Base-by-base conservation (phyloP, 2,888 invertebrate genomes). In the Napeogenes sylphis region DNA sequence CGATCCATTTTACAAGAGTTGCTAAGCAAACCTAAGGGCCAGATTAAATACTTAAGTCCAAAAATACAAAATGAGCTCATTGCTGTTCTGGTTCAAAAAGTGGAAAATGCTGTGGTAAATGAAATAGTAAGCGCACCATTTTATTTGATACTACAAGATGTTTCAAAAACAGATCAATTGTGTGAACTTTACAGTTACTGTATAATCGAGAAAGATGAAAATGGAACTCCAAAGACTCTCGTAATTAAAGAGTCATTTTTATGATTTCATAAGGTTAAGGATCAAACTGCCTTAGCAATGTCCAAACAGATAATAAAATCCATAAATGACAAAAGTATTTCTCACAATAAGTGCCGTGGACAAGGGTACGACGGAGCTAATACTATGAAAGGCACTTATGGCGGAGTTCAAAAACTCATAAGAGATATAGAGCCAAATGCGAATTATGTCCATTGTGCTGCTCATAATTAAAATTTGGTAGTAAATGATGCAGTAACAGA, bases 141-240 rank as follows among this genome's bases (percentile, higher is more conserved):
- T 56, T 67, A 64, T 67, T 69, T 55, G 66, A 69, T 64, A 69
- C 66, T 32, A 69, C 68, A 70, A 68, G 68, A 66, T 66, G 65
- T 68, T 62, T 63, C 65, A 30, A 59, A 63, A 63, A 57, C 45
- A 45, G 59, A 63, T 62, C 55, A 60, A 59, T 59, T 63, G 64
- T 67, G 67, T 65, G 59, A 62, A 65, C 64, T 69, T 63, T 61
- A 67, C 63, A 63, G 64, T 60, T 67, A 64, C 47, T 66, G 66
- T 59, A 47, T 66, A 58, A 67, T 65, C 57, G 61, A 63, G 46
- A 68, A 65, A 66, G 61, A 63, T 63, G 62, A 58, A 45, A 65
- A 65, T 62, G 63, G 63, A 56, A 63, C 42, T 47, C 62, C 61
- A 63, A 66, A 53, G 60, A 47, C 61, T 3, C 61, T 67, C 14